Evolutionary conservation across 1,140 invertebrate species (phyloP), one percentile per base, ranked within the genome.

Genomic region (Phthorimaea operculella): DNA sequence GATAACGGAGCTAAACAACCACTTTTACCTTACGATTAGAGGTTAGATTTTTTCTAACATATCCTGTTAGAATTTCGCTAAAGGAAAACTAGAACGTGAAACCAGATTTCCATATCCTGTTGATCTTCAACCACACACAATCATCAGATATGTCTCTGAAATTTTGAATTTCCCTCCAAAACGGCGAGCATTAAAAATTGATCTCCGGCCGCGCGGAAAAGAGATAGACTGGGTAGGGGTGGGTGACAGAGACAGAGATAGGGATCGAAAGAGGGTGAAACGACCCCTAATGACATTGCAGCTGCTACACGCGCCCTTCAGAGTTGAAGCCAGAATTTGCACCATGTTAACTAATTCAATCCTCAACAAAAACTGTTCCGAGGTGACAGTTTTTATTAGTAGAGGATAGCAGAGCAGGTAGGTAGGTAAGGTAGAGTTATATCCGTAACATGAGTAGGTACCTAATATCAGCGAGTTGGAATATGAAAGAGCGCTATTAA

Each of bases 201-300:
- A 12, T 33, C 48, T 33, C 52, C 44, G 21, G 21, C 21, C 21
- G 8, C 0, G 64, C 33, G 54, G 12, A 67, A 72, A 69, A 71
- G 74, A 71, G 76, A 78, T n/a, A 45, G 55, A 54, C 16, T 58
- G 52, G 12, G 39, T 50, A 72, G 70, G 80, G 80, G 79, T 82
- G 80, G 59, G 59, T 65, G 68, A 81, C 60, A 68, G 71, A 69
- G 80, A 83, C 44, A 65, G 71, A 59, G 47, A 72, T 59, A 81
- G 49, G 59, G 64, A 70, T 69, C 61, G 64, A 76, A 75, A 68
- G 73, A 78, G 80, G 78, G 75, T 78, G 79, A 72, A 75, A 71
- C 76, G 70, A 76, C 78, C 78, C 79, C 74, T 74, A 74, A 80
- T 68, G 67, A 74, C 63, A 72, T 74, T 64, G 76, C 70, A 70